Evolutionary conservation across 1,140 invertebrate genomes (phyloP).

Genomic region (Bombyx mori): ASM3026992v2 NC_085126.1:7389501-7390000

Average conservation of each 20-base stretch:
- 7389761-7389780: conserved; percentile 55
- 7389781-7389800: conserved; percentile 49
- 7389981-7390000: conserved; percentile 54
- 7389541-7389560: too few relatives aligned
- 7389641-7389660: too few relatives aligned
- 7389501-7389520: too few relatives aligned
- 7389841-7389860: conserved; percentile 56
- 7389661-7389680: too few relatives aligned
- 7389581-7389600: too few relatives aligned
- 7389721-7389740: neutral
- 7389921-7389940: conserved; percentile 46
- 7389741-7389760: conserved; percentile 24
- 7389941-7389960: conserved; percentile 47
- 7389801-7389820: conserved; percentile 39
- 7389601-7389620: too few relatives aligned
- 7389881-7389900: conserved; percentile 47
- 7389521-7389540: too few relatives aligned
- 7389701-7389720: too few relatives aligned
- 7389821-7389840: conserved; percentile 53
- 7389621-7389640: too few relatives aligned
- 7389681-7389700: too few relatives aligned
- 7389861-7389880: conserved; percentile 41
- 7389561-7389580: too few relatives aligned
- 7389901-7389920: conserved; percentile 44
- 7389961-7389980: conserved; percentile 44